Evolutionary conservation across 1,140 invertebrate species (phyloP), one percentile per base, ranked within the genome.

Genomic region (Hycleus cichorii): DNA sequence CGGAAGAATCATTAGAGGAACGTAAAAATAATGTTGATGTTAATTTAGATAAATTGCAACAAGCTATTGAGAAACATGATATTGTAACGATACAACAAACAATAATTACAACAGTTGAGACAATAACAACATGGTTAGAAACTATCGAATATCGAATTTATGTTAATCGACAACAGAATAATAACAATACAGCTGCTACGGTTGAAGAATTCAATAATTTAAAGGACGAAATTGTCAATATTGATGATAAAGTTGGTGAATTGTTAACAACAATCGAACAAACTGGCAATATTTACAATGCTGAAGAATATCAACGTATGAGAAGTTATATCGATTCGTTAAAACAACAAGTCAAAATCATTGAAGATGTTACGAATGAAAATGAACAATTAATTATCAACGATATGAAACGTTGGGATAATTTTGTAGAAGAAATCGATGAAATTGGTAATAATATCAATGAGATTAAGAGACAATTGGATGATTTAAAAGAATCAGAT

Each of bases 121-220:
- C 82, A 0, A 85, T 93, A 4, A 87, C 86, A 0, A 84, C 82
- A 18, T 91, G 88, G 87, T 69, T 93, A 39, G 87, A 91, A 75
- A 89, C 83, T 24, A 88, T 91, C 59, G 88, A 91, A 72, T 90
- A 89, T 61, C 82, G 83, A 66, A 85, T 91, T 6, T 85, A 87
- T 57, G 63, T 81, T 6, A 80, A 81, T 40, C 76, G 78, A 45
- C 81, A 85, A 64, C 76, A 81, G 67, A 77, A 77, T 5, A 75
- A 75, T 51, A 74, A 80, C 38, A 78, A 78, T 32, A 18, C 18
- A 1, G 18, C 18, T 18, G 2, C 18, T 18, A 18, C 78, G 53
- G 64, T 75, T 2, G 59, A 70, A 53, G 71, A 75, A 25, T 76
- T 80, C 38, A 62, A 71, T 43, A 69, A 76, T 44, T 52, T 82